Evolutionary conservation across 2,113 vertebrate genomes (phyloP), one percentile per base, ranked within the genome.

Genomic region (Illadopsis cleaveri): DNA sequence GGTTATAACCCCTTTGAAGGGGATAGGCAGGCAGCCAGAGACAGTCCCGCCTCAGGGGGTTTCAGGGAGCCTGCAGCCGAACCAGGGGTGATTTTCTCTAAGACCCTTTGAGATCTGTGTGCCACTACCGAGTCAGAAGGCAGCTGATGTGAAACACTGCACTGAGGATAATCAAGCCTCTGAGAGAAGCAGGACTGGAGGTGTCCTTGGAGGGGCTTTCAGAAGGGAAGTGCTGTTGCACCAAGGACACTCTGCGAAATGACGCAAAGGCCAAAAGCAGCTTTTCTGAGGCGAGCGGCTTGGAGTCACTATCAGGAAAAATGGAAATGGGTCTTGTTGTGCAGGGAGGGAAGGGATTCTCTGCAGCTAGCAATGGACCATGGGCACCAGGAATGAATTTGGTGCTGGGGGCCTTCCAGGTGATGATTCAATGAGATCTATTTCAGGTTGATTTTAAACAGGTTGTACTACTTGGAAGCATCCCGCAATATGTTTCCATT

Each of bases 11-110:
- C 51, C 0, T 0, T 48, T 2, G 15, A 8, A 25, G 42, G 5
- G 21, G 21, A 10, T 11, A 71, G 40, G 51, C 1, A 5, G 9
- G 40, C 75, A n/a, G 37, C 22, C 40, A 45, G 45, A 37, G 62
- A 37, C 0, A 0, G 30, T 42, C 2, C 12, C 2, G 20, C 33
- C 42, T 62, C 60, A 31, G 0, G 5, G 40, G 21, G 40, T 48
- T 79, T 40, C 0, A 1, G 28, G 50, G 12, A 50, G 37, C 15
- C 73, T 48, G n/a, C 38, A 40, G 57, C 37, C 0, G 0, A 58
- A 54, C 14, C 38, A 58, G 1, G 1, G n/a, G 7, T 60, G 16
- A 23, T 79, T 90, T 89, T 56, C 15, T 78, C 35, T 0, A 2
- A 71, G 69, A 25, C 8, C 13, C 33, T 66, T 75, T 70, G 33